Percentiles rank a stretch among this genome's conserved stretches.
phyloP scores from a whole-genome alignment of 2,888 invertebrate species.

The Synanthedon myopaeformis region DNA sequence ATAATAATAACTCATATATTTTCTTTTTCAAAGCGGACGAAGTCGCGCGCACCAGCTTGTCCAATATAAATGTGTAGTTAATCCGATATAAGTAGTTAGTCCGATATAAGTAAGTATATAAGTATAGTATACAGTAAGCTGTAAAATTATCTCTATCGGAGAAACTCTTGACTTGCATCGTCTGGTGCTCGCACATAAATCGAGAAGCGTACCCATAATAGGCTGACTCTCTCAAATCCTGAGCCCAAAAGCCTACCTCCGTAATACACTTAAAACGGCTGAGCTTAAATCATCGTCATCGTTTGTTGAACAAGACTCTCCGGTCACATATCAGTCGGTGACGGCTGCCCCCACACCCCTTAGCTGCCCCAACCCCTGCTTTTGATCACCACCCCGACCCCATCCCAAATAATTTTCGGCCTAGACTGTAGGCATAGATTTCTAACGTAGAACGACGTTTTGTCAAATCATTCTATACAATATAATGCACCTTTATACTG shows the following conservation, averaged over 20 bases:
- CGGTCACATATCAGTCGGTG: constrained; percentile 66
- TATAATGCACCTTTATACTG: too few relatives aligned
- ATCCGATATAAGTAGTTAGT: too few relatives aligned
- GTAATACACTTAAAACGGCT: constrained; percentile 70
- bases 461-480: constrained; percentile 14
- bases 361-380: constrained; percentile 11
- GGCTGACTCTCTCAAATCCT: constrained; percentile 62
- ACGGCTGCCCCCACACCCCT: constrained; percentile 26
- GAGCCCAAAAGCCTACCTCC: constrained; percentile 61
- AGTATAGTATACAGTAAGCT: neutral
- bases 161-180: constrained; percentile 3
- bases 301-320: constrained; percentile 71
- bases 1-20: too few relatives aligned
- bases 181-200: constrained; percentile 40
- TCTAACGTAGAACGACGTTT: constrained; percentile 50
- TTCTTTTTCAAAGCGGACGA: too few relatives aligned
- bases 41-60: too few relatives aligned
- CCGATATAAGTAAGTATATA: too few relatives aligned
- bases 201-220: constrained; percentile 48
- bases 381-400: constrained; percentile 2
- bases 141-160: neutral
- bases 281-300: constrained; percentile 71
- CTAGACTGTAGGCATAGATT: constrained; percentile 57
- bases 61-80: too few relatives aligned
- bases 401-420: constrained; percentile 54